Conservation (phyloP, 2,113 vertebrate species). For the Ictalurus punctatus region DNA sequence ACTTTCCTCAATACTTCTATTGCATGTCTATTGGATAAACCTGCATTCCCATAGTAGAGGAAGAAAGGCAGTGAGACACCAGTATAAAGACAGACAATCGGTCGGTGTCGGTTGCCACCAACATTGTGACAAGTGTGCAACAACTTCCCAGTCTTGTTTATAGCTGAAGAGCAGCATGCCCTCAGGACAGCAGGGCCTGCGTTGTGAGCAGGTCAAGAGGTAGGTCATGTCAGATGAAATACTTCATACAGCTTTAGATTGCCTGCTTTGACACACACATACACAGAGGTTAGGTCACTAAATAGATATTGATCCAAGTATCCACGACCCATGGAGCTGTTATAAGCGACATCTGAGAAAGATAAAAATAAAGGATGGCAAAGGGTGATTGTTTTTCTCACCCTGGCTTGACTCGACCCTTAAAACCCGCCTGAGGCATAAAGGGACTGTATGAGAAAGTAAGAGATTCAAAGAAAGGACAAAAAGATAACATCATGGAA, state of each 20-base stretch:
- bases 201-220: slow-evolving; percentile 66
- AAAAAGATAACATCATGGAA: not conserved
- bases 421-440: slow-evolving; percentile 12
- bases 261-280: slow-evolving; percentile 63
- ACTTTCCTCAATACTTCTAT: too few relatives aligned
- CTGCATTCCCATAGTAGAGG: not conserved
- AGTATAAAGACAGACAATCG: slow-evolving; percentile 40
- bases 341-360: slow-evolving; percentile 55
- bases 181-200: slow-evolving; percentile 49
- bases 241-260: slow-evolving; percentile 68
- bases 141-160: slow-evolving; percentile 65
- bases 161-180: slow-evolving; percentile 49
- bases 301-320: slow-evolving; percentile 71
- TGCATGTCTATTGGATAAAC: not conserved
- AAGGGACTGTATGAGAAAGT: not conserved
- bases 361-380: slow-evolving; percentile 63
- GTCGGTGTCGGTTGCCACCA: slow-evolving; percentile 51
- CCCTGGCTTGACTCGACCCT: slow-evolving; percentile 49
- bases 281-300: slow-evolving; percentile 68
- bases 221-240: slow-evolving; percentile 63
- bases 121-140: slow-evolving; percentile 67
- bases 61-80: slow-evolving; percentile 1
- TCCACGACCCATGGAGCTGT: slow-evolving; percentile 54
- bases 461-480: slow-evolving; percentile 1
- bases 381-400: slow-evolving; percentile 50